Evolutionary conservation across 2,888 invertebrate species (phyloP).

Genomic region (Carpatolechia fugitivella): DNA sequence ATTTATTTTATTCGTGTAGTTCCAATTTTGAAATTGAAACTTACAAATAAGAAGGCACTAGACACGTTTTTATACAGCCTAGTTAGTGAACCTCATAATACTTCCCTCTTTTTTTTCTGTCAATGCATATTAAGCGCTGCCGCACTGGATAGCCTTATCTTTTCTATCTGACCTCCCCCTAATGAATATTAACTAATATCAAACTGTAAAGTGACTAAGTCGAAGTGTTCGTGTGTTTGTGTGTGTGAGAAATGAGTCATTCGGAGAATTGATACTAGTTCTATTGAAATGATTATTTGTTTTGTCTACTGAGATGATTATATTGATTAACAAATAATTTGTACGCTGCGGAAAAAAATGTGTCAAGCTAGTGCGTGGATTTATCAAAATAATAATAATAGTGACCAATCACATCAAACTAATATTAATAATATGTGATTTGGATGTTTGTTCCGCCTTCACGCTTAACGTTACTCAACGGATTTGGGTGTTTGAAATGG

Average conservation of each 20-base stretch:
- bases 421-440: no score
- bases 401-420: no score
- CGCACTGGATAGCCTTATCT: conserved; percentile 48
- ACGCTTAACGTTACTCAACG: no score
- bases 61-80: conserved; percentile 1
- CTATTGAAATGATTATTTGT: conserved; percentile 4
- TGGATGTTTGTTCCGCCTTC: no score
- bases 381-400: no score
- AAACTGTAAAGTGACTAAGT: conserved; percentile 53
- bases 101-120: conserved; percentile 11
- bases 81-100: neutral
- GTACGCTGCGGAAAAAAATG: no score
- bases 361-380: no score
- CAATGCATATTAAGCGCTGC: conserved; percentile 36
- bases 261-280: conserved; percentile 8
- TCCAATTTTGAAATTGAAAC: neutral
- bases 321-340: neutral
- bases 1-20: no score
- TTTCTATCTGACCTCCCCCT: conserved; percentile 62
- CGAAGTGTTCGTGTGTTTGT: conserved; percentile 38
- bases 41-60: neutral
- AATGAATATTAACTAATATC: conserved; percentile 76
- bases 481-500: no score
- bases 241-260: conserved; percentile 36
- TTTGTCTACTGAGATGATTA: neutral